Base-by-base conservation (phyloP, 2,797 vertebrate genomes). In the Leptoclinus maculatus region DNA sequence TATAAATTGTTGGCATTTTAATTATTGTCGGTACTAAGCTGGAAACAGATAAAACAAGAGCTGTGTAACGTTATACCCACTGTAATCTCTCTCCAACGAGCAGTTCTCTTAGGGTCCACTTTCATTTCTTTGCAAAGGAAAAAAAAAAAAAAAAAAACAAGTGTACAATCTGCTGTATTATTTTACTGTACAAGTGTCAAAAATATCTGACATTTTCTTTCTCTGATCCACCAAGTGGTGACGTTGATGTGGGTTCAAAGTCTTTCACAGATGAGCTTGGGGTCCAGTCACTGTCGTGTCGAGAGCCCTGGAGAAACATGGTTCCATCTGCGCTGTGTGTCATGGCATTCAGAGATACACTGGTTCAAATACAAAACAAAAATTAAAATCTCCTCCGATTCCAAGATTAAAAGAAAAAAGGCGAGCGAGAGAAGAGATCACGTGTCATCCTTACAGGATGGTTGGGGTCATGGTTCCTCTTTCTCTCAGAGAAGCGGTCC, bases 1-100 rank as follows among this genome's bases (percentile, higher is more conserved):
- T 91, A 92, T 91, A 92, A 91, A 92, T 91, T 88, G 92, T 94
- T 93, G 91, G 90, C 92, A 89, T 93, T 93, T 91, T 83, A 89
- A 92, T 92, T 69, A 86, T 87, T 65, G 74, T 92, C 86, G 82
- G 84, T 86, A 91, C 79, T 92, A 87, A 72, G 79, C 49, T 80
- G 80, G 57, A 25, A 66, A 53, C 49, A 13, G 49, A 53, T 12
- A 84, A 82, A 83, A 79, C 27, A 66, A 74, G 67, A 77, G 43
- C 77, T 74, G 7, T 63, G 73, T 86, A 88, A 87, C 85, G 80
- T 68, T 66, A 83, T 21, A 78, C 64, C 83, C 64, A 80, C 82
- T 78, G 66, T 65, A 70, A 78, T 85, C 80, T 80, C 66, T 68
- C 72, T 76, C 78, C 80, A 64, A 34, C 74, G 53, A 71, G 32